phyloP scores from a whole-genome alignment of 2,888 invertebrate genomes.

The Psylliodes chrysocephalus region DNA sequence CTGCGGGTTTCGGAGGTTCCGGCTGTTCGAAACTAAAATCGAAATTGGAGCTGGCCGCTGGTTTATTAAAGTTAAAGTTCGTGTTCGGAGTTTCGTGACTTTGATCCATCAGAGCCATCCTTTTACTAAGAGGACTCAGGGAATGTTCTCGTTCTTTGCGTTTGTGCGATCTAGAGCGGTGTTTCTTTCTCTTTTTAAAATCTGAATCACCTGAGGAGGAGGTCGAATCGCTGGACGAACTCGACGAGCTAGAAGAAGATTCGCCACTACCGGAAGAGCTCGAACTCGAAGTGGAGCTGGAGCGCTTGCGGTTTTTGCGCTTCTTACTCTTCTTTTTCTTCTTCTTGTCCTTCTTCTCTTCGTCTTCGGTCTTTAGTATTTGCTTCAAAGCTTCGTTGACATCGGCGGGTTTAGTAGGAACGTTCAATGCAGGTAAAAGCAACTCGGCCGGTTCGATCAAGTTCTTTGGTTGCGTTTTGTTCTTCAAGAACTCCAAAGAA shows the following conservation, averaged over 20 bases:
- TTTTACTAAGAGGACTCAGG: slow-evolving; percentile 83
- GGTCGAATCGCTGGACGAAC: slow-evolving; percentile 73
- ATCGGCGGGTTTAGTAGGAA: slow-evolving; percentile 65
- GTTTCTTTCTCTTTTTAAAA: slow-evolving; percentile 67
- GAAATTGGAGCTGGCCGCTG: slow-evolving; percentile 66
- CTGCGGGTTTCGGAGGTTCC: slow-evolving; percentile 51
- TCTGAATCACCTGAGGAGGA: slow-evolving; percentile 72
- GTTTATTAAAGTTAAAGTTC: slow-evolving; percentile 78
- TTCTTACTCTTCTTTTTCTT: slow-evolving; percentile 73
- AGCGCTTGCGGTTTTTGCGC: slow-evolving; percentile 71
- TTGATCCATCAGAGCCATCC: slow-evolving; percentile 80
- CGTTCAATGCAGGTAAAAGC: slow-evolving; percentile 70
- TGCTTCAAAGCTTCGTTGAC: slow-evolving; percentile 75
- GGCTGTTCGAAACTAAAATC: slow-evolving; percentile 66
- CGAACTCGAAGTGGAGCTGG: slow-evolving; percentile 65
- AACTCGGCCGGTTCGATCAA: slow-evolving; percentile 73
- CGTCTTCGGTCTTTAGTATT: slow-evolving; percentile 67
- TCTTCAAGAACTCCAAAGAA: slow-evolving; percentile 82
- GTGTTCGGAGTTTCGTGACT: slow-evolving; percentile 66
- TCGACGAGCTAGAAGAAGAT: slow-evolving; percentile 68
- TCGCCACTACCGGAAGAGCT: slow-evolving; percentile 67
- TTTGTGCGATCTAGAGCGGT: slow-evolving; percentile 65
- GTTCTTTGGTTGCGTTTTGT: slow-evolving; percentile 71
- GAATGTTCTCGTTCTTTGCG: slow-evolving; percentile 74
- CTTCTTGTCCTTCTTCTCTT: slow-evolving; percentile 72